These are phyloP conservation scores for Gryllus bimaculatus DNA, from an alignment of 1,140 invertebrate species.

Conservation along the genomic window DNA sequence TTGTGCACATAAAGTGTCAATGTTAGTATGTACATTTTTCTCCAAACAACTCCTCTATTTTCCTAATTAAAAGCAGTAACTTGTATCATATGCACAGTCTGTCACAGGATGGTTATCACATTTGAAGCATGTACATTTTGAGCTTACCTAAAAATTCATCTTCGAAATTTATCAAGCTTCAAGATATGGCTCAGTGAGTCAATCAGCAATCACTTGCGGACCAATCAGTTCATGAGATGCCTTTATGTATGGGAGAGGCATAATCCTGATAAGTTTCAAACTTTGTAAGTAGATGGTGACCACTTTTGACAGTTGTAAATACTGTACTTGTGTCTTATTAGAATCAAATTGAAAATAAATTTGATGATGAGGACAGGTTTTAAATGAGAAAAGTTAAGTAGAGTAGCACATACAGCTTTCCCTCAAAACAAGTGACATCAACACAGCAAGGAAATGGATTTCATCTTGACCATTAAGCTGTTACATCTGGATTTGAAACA, in stretches of 20 bases:
- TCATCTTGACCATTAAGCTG: neutral
- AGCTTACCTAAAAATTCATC: conserved; percentile 9
- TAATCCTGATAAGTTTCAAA: neutral
- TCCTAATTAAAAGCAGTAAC: conserved; percentile 9
- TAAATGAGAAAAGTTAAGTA: neutral
- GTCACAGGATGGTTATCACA: conserved; percentile 13
- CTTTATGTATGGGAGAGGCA: conserved; percentile 14
- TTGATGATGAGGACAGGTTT: neutral
- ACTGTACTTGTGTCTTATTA: conserved; percentile 1
- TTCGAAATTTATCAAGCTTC: conserved; percentile 10
- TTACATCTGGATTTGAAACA: neutral
- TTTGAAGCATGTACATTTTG: conserved; percentile 19
- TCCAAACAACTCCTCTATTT: conserved; percentile 14
- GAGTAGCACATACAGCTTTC: neutral
- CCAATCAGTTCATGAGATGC: conserved; percentile 16
- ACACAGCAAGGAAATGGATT: neutral
- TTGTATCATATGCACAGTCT: conserved; percentile 24
- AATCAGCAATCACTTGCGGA: conserved; percentile 14
- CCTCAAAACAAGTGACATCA: neutral
- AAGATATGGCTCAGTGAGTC: neutral
- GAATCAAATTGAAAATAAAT: neutral
- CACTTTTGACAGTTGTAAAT: neutral
- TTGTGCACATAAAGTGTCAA: neutral
- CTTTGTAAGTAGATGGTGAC: neutral
- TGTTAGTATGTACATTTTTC: neutral